Conservation (phyloP, 2,113 vertebrate genomes). For the Notothenia coriiceps region DNA sequence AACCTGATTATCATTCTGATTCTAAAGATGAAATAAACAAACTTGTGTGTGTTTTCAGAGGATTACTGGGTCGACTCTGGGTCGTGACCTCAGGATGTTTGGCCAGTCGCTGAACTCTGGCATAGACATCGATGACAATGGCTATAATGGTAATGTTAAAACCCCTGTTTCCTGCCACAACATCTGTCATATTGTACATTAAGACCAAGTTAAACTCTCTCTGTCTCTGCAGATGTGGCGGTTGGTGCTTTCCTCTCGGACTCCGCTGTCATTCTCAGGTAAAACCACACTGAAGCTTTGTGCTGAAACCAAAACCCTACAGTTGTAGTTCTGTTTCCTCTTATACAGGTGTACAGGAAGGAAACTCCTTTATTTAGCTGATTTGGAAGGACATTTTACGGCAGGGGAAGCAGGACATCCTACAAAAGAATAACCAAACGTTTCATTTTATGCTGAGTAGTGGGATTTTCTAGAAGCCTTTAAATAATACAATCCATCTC, state of each 20-base stretch:
- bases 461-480: background rate
- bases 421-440: background rate
- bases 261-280: constrained; percentile 93
- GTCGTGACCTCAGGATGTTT: constrained; percentile 74
- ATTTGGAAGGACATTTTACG: background rate
- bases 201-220: background rate
- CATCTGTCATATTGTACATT: background rate
- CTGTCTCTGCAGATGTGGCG: constrained; percentile 88
- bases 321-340: background rate
- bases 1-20: background rate
- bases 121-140: constrained; percentile 75
- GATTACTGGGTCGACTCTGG: constrained; percentile 68
- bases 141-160: constrained; percentile 69
- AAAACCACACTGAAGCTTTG: constrained; percentile 31
- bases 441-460: background rate
- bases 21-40: background rate
- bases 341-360: background rate
- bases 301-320: background rate
- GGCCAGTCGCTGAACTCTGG: constrained; percentile 78
- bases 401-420: background rate
- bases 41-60: constrained; percentile 57
- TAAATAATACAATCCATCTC: background rate
- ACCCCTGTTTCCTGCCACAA: background rate
- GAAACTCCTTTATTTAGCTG: background rate
- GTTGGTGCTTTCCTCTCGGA: constrained; percentile 94